Percentiles rank a stretch among this genome's conserved stretches.
Evolutionary conservation across 1,140 invertebrate genomes (phyloP).

Genomic region (Drosophila pallidifrons): DNA sequence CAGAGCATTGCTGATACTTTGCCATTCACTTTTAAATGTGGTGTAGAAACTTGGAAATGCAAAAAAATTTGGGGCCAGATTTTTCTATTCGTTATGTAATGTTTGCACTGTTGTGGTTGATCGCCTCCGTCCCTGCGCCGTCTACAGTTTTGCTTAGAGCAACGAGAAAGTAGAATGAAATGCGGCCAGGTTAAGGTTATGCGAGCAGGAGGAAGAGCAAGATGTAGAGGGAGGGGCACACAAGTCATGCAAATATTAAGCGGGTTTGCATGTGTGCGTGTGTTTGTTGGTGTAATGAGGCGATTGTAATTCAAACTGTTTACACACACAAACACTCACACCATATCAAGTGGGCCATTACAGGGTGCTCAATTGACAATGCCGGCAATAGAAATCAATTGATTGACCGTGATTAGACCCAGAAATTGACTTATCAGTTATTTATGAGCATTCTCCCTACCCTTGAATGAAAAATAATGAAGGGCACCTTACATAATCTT

Average conservation of each 20-base stretch:
- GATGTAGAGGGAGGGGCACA: slow-evolving; percentile 1
- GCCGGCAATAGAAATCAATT: slow-evolving; percentile 33
- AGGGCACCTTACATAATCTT: slow-evolving; percentile 6
- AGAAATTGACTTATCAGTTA: slow-evolving; percentile 38
- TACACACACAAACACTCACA: slow-evolving; percentile 11
- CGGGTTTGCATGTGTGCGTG: slow-evolving; percentile 16
- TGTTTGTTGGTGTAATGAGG: slow-evolving; percentile 4
- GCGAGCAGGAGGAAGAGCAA: slow-evolving; percentile 6
- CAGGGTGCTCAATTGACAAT: slow-evolving; percentile 41
- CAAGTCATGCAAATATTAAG: slow-evolving; percentile 58
- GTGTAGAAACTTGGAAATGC: neutral
- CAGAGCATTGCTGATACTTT: neutral
- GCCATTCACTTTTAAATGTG: neutral
- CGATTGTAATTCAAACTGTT: slow-evolving; percentile 46
- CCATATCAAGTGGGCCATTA: slow-evolving; percentile 24
- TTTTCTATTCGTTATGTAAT: slow-evolving; percentile 62
- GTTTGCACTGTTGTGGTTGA: slow-evolving; percentile 8
- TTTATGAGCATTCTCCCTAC: slow-evolving; percentile 24
- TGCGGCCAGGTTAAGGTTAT: slow-evolving; percentile 24
- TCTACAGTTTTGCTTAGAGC: slow-evolving; percentile 35
- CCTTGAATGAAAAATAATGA: neutral
- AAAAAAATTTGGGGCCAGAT: no score
- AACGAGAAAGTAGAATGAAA: slow-evolving; percentile 37
- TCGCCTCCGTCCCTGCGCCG: neutral
- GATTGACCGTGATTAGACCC: slow-evolving; percentile 51